Base-by-base conservation (phyloP, 2,113 vertebrate genomes). In the Thryonomys swinderianus region DNA sequence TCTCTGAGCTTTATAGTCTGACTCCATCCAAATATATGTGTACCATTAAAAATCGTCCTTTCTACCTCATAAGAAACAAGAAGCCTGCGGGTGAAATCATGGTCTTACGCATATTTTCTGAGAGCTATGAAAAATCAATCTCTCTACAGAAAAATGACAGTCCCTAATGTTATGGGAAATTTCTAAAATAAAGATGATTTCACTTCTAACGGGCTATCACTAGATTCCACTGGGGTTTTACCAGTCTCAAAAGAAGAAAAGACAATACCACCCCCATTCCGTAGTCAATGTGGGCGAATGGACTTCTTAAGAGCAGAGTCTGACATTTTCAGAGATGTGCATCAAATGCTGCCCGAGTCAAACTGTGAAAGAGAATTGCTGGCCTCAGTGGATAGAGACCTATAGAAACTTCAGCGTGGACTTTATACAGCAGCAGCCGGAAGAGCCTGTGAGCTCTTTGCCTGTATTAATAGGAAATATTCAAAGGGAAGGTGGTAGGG, bases 151-250 rank as follows among this genome's bases (percentile, higher is more conserved):
- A 95, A 96, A 91, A 95, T 93, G 97, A 95, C 95, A 88, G 95
- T 88, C 97, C 89, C 95, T 98, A 96, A 97, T 98, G 98, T 98
- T 95, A 66, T 92, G 95, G 93, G 17, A 3, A 93, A 0, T 1
- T 90, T 90, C 95, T 97, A 93, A 98, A 98, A 95, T 81, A 86
- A 93, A 83, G 61, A 55, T 94, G 80, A 78, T 94, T 97, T 90
- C 84, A 86, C 90, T 96, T 88, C 80, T 79, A 94, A 92, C 37
- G 78, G 78, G 88, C 95, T 95, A 88, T 86, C 51, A 45, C 79
- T 95, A 79, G 45, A 88, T 83, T 89, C 69, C 62, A n/a, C 34
- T 71, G 0, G 21, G 80, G 90, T 10, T 85, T 90, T 18, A 55
- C 25, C 71, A 85, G 87, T 82, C 79, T 96, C 25, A 79, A 67